Evolutionary conservation across 2,888 invertebrate genomes (phyloP).

Genomic region (Phania funesta): DNA sequence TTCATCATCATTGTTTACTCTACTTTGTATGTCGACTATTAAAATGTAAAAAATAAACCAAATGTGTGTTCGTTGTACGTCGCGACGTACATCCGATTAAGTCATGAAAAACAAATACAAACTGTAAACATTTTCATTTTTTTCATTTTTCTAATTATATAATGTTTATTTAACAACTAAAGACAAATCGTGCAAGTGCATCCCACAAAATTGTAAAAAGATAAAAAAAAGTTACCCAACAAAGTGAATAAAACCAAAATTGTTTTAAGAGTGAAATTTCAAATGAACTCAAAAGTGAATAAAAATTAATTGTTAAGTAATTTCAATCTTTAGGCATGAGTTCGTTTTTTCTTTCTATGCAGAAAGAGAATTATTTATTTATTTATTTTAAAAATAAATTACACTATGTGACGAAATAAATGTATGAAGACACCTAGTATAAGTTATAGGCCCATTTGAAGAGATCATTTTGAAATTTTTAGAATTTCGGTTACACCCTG

Average conservation of each 20-base stretch:
- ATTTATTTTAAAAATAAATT: too few relatives aligned
- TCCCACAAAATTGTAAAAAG: constrained; percentile 20
- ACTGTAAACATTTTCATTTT: background rate
- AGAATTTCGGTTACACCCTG: too few relatives aligned
- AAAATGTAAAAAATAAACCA: background rate
- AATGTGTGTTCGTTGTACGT: background rate
- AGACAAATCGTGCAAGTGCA: constrained; percentile 40
- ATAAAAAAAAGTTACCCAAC: background rate
- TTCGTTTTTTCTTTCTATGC: too few relatives aligned
- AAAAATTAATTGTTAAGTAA: background rate
- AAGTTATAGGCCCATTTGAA: too few relatives aligned
- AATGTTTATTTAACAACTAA: constrained; percentile 36
- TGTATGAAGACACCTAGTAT: too few relatives aligned
- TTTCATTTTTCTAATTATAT: constrained; percentile 3
- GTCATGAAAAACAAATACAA: constrained; percentile 17
- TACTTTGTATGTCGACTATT: background rate
- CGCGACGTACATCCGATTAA: background rate
- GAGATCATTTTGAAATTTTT: too few relatives aligned
- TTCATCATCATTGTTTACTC: constrained; percentile 26
- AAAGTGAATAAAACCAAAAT: constrained; percentile 22
- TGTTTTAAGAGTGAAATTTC: background rate
- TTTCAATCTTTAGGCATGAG: too few relatives aligned
- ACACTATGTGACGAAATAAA: too few relatives aligned
- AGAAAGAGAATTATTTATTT: too few relatives aligned
- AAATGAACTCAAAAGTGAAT: background rate